A percentile compares a stretch with the other conserved stretches of the same genome.
phyloP scores from a whole-genome alignment of 2,113 vertebrate species.

The Sula dactylatra region DNA sequence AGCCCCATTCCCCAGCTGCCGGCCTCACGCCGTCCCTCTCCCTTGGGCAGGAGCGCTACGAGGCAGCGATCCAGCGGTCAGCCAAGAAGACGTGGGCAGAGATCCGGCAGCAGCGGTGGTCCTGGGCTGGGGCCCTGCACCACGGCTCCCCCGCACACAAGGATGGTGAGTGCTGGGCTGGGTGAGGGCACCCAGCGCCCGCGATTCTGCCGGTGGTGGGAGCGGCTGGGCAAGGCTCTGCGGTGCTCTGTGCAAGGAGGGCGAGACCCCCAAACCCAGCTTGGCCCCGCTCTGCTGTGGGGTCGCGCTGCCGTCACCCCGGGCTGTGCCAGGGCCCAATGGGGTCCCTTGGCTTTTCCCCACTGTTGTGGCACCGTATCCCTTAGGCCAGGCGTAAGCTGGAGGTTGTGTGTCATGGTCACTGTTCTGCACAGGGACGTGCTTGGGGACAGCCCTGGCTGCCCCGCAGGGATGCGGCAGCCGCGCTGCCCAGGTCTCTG shows the following conservation, averaged over 20 bases:
- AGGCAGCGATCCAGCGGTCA: conserved; percentile 89
- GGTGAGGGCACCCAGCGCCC: neutral
- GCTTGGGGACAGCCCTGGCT: conserved; percentile 70
- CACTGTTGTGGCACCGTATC: neutral
- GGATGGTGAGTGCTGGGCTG: conserved; percentile 53
- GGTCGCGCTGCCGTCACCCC: rapidly evolving
- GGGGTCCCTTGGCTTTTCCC: neutral
- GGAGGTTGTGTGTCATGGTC: neutral
- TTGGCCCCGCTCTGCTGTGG: neutral
- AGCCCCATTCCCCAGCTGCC: rapidly evolving
- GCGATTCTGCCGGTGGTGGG: neutral
- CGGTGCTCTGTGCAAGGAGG: neutral
- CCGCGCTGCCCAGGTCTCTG: rapidly evolving
- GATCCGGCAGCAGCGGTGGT: conserved; percentile 96
- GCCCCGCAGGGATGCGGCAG: rapidly evolving
- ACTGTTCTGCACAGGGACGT: neutral
- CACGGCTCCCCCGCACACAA: conserved; percentile 83
- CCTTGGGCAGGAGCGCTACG: conserved; percentile 86
- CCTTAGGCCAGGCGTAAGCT: neutral
- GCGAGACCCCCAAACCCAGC: neutral
- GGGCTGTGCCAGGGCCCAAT: neutral
- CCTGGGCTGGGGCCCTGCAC: conserved; percentile 89
- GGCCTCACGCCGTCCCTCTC: neutral
- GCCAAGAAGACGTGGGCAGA: conserved; percentile 97
- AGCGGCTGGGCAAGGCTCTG: neutral